Evolutionary conservation across 1,140 invertebrate species (phyloP).

Genomic region (Drosophila azteca): DNA sequence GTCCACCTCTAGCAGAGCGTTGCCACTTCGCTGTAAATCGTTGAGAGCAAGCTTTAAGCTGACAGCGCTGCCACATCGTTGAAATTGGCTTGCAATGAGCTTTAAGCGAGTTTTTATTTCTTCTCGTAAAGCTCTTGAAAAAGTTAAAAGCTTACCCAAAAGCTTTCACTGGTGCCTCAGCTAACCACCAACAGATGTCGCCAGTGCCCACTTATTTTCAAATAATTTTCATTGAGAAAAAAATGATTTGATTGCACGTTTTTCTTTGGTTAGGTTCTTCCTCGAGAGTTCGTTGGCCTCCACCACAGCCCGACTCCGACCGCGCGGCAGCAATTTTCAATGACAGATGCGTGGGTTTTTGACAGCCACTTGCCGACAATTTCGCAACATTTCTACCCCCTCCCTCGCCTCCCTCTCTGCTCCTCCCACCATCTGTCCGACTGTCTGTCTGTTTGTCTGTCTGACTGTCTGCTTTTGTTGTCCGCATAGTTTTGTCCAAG

Average conservation of each 20-base stretch:
- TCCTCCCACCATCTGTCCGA: not conserved
- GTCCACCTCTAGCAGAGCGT: too few species aligned
- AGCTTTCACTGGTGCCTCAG: not conserved
- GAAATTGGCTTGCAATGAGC: too few species aligned
- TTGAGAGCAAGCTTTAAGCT: slow-evolving; percentile 8
- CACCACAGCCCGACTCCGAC: too few species aligned
- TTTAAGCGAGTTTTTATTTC: not conserved
- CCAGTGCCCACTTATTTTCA: slow-evolving; percentile 7
- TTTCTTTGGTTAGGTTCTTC: slow-evolving; percentile 11
- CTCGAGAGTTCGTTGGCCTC: slow-evolving; percentile 52
- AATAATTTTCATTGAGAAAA: slow-evolving; percentile 21
- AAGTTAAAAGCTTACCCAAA: not conserved
- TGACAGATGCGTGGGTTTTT: slow-evolving; percentile 60
- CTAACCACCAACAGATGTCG: slow-evolving; percentile 16
- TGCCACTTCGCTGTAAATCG: not conserved
- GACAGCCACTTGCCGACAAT: slow-evolving; percentile 61
- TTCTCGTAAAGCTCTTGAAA: not conserved
- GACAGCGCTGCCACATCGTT: not conserved
- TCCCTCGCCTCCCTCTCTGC: not conserved
- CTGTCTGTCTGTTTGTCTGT: not conserved
- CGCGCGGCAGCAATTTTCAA: slow-evolving; percentile 3
- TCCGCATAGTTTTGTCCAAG: slow-evolving; percentile 28
- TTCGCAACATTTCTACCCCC: not conserved
- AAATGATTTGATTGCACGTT: slow-evolving; percentile 1
- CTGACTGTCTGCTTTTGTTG: slow-evolving; percentile 10